Evolutionary conservation across 1,140 invertebrate species (phyloP).

Genomic region (Cotesia glomerata): DNA sequence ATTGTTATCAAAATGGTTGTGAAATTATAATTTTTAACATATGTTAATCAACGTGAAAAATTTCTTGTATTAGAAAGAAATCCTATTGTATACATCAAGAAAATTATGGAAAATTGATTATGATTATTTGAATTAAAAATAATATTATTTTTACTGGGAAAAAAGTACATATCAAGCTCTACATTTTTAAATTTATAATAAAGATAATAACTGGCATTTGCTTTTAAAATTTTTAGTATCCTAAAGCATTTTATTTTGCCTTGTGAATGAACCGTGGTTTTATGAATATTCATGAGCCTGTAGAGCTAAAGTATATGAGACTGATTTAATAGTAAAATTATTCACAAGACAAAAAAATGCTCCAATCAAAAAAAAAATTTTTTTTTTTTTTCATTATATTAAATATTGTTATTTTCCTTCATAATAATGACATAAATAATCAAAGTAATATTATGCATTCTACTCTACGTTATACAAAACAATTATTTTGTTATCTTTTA

Average conservation of each 20-base stretch:
- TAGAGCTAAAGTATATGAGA: slow-evolving; percentile 54
- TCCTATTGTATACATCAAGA: slow-evolving; percentile 1
- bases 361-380: too few relatives aligned
- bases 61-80: slow-evolving; percentile 6
- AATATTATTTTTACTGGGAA: neutral
- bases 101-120: neutral
- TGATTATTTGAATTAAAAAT: neutral
- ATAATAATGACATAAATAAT: slow-evolving; percentile 17
- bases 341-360: slow-evolving; percentile 48
- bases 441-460: neutral
- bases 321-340: slow-evolving; percentile 62
- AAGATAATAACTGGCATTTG: slow-evolving; percentile 62
- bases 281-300: neutral
- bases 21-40: slow-evolving; percentile 59
- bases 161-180: neutral
- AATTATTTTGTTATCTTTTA: slow-evolving; percentile 19
- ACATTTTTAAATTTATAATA: slow-evolving; percentile 10
- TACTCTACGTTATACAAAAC: slow-evolving; percentile 19
- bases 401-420: too few relatives aligned
- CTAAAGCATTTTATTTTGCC: slow-evolving; percentile 20
- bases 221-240: slow-evolving; percentile 30
- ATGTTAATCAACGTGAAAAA: slow-evolving; percentile 41
- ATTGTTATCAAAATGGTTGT: slow-evolving; percentile 64
- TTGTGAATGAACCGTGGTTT: neutral
- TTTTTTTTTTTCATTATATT: too few relatives aligned